phyloP scores from a whole-genome alignment of 92 coral and sea anemone species.

The Epizoanthus rinbou region DNA sequence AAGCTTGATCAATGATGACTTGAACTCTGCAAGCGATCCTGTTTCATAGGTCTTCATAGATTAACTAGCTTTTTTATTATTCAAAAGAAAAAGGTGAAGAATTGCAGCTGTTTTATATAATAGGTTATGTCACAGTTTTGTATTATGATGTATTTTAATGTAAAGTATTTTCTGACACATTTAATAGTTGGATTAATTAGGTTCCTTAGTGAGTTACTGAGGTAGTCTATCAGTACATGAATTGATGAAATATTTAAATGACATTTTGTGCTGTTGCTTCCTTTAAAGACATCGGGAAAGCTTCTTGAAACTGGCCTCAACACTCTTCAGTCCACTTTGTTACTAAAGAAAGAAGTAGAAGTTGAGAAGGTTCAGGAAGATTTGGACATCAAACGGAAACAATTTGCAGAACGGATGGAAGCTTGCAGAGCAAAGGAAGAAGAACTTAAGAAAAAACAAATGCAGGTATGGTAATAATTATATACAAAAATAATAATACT shows the following conservation, averaged over 20 bases:
- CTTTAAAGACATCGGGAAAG: constrained; percentile 70
- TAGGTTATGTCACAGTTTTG: too few species aligned
- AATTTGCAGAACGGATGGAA: constrained; percentile 86
- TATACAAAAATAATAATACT: background rate
- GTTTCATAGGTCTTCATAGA: too few species aligned
- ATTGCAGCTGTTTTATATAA: background rate
- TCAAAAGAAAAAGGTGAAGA: background rate
- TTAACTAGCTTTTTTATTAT: too few species aligned
- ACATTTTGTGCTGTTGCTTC: background rate
- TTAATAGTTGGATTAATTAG: too few species aligned
- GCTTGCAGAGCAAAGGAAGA: constrained; percentile 83
- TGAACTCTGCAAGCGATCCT: too few species aligned
- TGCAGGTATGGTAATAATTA: constrained; percentile 59
- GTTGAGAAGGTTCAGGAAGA: constrained; percentile 88
- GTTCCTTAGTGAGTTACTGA: too few species aligned
- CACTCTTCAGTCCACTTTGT: constrained; percentile 89
- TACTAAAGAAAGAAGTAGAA: constrained; percentile 86
- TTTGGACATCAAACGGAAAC: constrained; percentile 78
- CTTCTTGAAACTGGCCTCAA: constrained; percentile 86
- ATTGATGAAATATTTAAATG: too few species aligned
- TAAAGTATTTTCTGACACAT: too few species aligned
- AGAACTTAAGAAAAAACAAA: constrained; percentile 85
- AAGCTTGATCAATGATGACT: too few species aligned
- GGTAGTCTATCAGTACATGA: too few species aligned
- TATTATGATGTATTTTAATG: too few species aligned